These are phyloP conservation scores for Thera britannica DNA, from an alignment of 2,888 invertebrate genomes.

Conservation along the genomic window DNA sequence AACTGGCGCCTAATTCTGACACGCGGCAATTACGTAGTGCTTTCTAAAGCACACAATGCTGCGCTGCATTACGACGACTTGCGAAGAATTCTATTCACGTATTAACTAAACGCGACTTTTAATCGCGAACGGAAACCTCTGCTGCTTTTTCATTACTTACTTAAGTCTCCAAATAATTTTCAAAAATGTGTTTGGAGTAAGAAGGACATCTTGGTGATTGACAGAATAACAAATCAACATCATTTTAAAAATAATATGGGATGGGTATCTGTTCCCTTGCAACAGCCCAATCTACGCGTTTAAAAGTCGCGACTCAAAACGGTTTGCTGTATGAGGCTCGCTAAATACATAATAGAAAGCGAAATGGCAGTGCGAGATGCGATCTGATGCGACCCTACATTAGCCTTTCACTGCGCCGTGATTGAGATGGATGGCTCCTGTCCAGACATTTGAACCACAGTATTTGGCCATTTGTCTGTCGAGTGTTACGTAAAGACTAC, in stretches of 20 bases:
- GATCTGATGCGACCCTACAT: conserved; percentile 49
- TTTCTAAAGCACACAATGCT: conserved; percentile 35
- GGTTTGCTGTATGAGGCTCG: conserved; percentile 2
- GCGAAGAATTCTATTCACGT: not conserved
- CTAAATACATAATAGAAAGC: conserved; percentile 54
- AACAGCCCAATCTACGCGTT: not conserved
- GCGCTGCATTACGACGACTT: conserved; percentile 17
- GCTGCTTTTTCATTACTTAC: no score
- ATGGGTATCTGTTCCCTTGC: no score
- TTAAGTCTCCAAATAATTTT: not conserved
- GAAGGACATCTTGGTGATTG: no score
- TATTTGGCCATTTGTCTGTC: conserved; percentile 10
- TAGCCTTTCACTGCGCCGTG: conserved; percentile 54
- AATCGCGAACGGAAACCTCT: not conserved
- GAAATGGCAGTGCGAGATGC: conserved; percentile 54
- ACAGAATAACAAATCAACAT: not conserved
- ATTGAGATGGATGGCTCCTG: conserved; percentile 30
- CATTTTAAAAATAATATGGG: not conserved
- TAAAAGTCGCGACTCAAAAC: conserved; percentile 26
- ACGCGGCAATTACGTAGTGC: conserved; percentile 33
- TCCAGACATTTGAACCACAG: conserved; percentile 13
- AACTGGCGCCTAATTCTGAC: conserved; percentile 37
- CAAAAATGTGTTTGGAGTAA: not conserved
- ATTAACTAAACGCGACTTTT: conserved; percentile 7
- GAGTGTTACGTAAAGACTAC: not conserved